Evolutionary conservation across 1,140 invertebrate genomes (phyloP).

Genomic region (Hycleus phaleratus): DNA sequence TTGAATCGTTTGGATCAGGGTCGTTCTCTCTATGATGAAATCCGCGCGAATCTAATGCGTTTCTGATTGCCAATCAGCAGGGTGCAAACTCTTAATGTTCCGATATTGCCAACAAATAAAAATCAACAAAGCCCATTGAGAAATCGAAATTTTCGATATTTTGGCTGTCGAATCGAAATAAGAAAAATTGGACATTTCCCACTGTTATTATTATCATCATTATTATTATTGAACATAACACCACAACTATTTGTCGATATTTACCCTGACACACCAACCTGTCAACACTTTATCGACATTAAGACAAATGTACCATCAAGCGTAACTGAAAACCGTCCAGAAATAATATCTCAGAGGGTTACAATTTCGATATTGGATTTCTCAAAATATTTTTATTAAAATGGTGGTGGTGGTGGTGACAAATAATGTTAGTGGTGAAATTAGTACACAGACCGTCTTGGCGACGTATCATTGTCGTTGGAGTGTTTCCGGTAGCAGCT

Average conservation of each 20-base stretch:
- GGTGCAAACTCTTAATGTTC: slow-evolving; percentile 23
- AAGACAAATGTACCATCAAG: not conserved
- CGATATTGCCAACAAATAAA: slow-evolving; percentile 13
- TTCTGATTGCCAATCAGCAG: slow-evolving; percentile 30
- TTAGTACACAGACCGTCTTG: too few species aligned
- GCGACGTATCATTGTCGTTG: not conserved
- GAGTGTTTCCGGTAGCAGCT: slow-evolving; percentile 36
- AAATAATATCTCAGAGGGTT: not conserved
- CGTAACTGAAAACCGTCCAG: not conserved
- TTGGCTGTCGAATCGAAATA: too few species aligned
- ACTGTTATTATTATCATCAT: not conserved
- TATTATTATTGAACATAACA: too few species aligned
- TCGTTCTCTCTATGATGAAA: slow-evolving; percentile 17
- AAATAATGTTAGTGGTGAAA: too few species aligned
- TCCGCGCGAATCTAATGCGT: slow-evolving; percentile 27
- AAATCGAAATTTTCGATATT: too few species aligned
- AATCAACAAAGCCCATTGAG: too few species aligned
- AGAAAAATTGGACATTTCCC: not conserved
- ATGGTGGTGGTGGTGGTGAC: too few species aligned
- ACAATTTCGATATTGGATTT: not conserved
- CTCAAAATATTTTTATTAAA: too few species aligned
- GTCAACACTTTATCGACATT: not conserved
- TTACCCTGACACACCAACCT: not conserved
- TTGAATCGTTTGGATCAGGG: slow-evolving; percentile 19
- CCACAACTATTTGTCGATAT: too few species aligned